A percentile compares a stretch with the other conserved stretches of the same genome.
Conservation (phyloP, 1,140 invertebrate species). For the Aphelenchoides fujianensis region DNA sequence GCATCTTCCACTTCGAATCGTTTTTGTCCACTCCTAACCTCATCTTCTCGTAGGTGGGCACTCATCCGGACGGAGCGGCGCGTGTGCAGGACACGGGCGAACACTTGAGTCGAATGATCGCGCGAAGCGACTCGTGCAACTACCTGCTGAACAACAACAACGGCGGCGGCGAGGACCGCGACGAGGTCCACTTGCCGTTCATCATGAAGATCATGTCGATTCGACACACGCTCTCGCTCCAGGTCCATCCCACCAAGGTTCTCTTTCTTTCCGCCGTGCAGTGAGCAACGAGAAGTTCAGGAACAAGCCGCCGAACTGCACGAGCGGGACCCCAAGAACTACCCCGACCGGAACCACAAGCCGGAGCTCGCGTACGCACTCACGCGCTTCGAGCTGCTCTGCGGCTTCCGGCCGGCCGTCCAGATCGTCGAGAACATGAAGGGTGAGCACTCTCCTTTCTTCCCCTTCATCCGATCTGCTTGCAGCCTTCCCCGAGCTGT, state of each 20-base stretch:
- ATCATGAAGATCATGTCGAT: slow-evolving; percentile 90
- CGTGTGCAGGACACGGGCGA: slow-evolving; percentile 62
- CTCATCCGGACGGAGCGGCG: slow-evolving; percentile 85
- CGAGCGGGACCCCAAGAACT: slow-evolving; percentile 74
- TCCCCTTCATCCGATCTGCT: slow-evolving; percentile 10
- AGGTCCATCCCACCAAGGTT: slow-evolving; percentile 96
- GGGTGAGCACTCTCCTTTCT: slow-evolving; percentile 23
- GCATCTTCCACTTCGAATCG: too few relatives aligned
- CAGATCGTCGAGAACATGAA: slow-evolving; percentile 70
- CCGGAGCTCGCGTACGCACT: slow-evolving; percentile 94
- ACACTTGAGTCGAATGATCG: slow-evolving; percentile 33
- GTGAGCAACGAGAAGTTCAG: too few relatives aligned
- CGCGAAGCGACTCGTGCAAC: slow-evolving; percentile 21
- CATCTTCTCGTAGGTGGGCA: slow-evolving; percentile 91
- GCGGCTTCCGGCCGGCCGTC: slow-evolving; percentile 80
- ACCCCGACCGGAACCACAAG: slow-evolving; percentile 96
- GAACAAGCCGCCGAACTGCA: slow-evolving; percentile 78
- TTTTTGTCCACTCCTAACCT: too few relatives aligned
- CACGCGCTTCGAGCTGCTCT: slow-evolving; percentile 86
- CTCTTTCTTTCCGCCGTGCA: too few relatives aligned
- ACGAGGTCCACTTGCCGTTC: slow-evolving; percentile 74
- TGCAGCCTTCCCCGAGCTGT: slow-evolving; percentile 56
- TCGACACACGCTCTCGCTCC: slow-evolving; percentile 86
- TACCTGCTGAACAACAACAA: slow-evolving; percentile 72
- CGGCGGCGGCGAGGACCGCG: slow-evolving; percentile 36